Base-by-base conservation (phyloP, 2,113 vertebrate species). In the Microcebus griseorufus region DNA sequence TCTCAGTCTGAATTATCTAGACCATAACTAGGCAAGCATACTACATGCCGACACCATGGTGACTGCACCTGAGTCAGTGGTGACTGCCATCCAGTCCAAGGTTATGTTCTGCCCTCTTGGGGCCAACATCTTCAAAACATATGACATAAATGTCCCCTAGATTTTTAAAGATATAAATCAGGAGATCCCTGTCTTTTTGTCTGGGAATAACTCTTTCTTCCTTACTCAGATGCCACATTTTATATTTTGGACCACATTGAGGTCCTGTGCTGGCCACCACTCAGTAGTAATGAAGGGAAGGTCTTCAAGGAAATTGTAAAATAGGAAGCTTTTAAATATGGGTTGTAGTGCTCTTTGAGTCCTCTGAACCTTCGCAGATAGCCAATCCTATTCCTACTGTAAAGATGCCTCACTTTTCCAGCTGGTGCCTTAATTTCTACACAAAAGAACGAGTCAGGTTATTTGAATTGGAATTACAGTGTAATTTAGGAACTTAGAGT, bases 401-500 rank as follows among this genome's bases (percentile, higher is more conserved):
- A 69, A 34, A 14, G 42, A 84, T 29, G 42, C 8, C 67, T 42
- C 17, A 9, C 8, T 90, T 78, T 42, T 67, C 39, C 8, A 55
- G 13, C 37, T 32, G 73, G 3, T 60, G 7, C 9, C 22, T 73
- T 53, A 45, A 5, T 22, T 81, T 85, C 73, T 39, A 76, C 14
- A 53, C 1, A 27, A 27, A 53, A 90, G 42, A 79, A 37, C 1
- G 39, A 53, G 7, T 58, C 51, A 72, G 60, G 32, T 55, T 75
- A 39, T 78, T 95, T 94, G 88, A 22, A 55, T 67, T 45, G 42
- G 37, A 81, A 78, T 67, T 76, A 48, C 27, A 9, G 42, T 82
- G 39, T 91, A 55, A 82, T 91, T 93, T 88, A 93, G 20, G 14
- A 83, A 39, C 4, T 53, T 87, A 48, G 37, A 91, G 55, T 23